phyloP scores from a whole-genome alignment of 2,113 vertebrate species.

The Puffinus mauretanicus region DNA sequence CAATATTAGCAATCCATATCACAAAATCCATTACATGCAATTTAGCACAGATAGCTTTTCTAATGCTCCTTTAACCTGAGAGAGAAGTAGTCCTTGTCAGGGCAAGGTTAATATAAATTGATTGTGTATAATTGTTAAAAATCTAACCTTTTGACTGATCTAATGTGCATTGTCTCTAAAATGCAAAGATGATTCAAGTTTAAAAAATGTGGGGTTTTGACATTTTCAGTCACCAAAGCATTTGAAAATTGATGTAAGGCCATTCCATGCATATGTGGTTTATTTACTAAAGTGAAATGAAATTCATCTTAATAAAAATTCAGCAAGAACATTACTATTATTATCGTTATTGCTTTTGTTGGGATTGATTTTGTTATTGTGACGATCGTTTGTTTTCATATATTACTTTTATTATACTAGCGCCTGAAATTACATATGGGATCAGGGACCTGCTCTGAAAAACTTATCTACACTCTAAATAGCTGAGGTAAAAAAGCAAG shows the following conservation, averaged over 20 bases:
- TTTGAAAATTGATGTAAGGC: background rate
- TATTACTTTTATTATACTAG: background rate
- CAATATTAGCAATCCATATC: background rate
- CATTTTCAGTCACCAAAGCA: background rate
- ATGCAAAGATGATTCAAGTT: background rate
- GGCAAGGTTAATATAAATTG: background rate
- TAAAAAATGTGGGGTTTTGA: background rate
- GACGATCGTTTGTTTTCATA: background rate
- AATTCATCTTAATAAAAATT: conserved; percentile 10
- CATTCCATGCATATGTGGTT: background rate
- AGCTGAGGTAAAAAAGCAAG: background rate
- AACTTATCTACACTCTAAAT: background rate
- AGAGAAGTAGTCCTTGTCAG: background rate
- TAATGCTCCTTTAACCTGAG: background rate
- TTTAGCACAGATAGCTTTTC: background rate
- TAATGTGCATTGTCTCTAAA: background rate
- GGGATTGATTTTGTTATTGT: background rate
- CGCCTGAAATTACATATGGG: background rate
- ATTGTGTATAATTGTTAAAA: background rate
- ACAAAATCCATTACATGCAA: background rate
- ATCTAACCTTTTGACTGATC: background rate
- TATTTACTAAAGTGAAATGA: background rate
- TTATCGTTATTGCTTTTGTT: background rate
- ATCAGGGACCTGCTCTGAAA: background rate
- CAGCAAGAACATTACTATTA: background rate